Conservation (phyloP, 2,888 invertebrate species). For the Drosophila borborema region DNA sequence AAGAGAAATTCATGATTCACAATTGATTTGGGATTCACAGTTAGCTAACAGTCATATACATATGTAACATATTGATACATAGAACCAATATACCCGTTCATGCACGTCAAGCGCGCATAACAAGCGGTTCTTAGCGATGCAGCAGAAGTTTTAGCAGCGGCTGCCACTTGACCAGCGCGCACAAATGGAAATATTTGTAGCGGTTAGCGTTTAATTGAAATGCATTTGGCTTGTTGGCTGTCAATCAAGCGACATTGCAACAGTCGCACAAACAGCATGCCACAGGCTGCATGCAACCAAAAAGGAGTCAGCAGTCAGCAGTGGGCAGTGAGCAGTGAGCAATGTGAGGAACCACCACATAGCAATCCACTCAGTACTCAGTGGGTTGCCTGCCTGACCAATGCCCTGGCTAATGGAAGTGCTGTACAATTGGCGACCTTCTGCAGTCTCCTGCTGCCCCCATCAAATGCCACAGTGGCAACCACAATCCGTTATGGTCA, state of each 20-base stretch:
- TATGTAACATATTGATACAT: background rate
- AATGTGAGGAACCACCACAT: conserved; percentile 4
- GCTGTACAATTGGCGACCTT: conserved; percentile 50
- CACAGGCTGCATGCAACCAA: conserved; percentile 5
- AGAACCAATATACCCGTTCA: conserved; percentile 4
- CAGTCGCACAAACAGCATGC: conserved; percentile 8
- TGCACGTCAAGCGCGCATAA: background rate
- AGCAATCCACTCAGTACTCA: conserved; percentile 5
- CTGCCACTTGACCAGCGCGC: conserved; percentile 68
- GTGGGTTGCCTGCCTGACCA: conserved; percentile 22
- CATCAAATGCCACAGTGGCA: conserved; percentile 13
- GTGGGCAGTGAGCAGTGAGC: background rate
- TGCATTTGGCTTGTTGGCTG: conserved; percentile 81
- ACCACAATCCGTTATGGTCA: conserved; percentile 42
- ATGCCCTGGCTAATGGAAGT: conserved; percentile 48
- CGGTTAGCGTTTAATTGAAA: conserved; percentile 83
- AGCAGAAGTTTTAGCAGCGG: conserved; percentile 29
- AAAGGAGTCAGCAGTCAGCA: background rate
- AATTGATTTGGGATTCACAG: too few species aligned
- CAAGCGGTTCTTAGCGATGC: conserved; percentile 14
- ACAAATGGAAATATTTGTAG: conserved; percentile 79
- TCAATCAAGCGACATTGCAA: conserved; percentile 69
- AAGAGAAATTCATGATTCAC: too few species aligned
- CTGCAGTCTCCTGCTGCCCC: conserved; percentile 17
- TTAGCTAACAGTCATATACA: too few species aligned